A percentile compares a stretch with the other conserved stretches of the same genome.
Evolutionary conservation across 2,888 invertebrate genomes (phyloP).

Genomic region (Chouioia cunea): DNA sequence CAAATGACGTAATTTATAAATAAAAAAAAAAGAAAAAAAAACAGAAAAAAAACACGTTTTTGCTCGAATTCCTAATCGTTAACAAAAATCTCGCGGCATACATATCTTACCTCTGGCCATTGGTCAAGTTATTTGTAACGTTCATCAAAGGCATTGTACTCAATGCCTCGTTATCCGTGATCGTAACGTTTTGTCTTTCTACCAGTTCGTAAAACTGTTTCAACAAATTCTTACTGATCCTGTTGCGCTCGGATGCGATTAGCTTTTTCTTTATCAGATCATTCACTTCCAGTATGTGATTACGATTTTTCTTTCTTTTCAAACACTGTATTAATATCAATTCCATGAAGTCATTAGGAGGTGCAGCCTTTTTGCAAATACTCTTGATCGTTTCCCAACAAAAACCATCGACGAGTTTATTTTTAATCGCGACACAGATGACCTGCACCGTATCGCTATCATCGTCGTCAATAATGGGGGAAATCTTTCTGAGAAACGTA

Average conservation of each 20-base stretch:
- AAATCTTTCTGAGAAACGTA: conserved; percentile 32
- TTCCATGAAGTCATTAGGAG: conserved; percentile 36
- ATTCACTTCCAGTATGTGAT: conserved; percentile 50
- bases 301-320: conserved; percentile 28
- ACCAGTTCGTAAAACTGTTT: conserved; percentile 20
- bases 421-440: conserved; percentile 30
- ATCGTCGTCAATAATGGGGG: neutral
- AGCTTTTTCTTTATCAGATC: conserved; percentile 43
- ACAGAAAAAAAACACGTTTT: too few species aligned
- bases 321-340: conserved; percentile 51
- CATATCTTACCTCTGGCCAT: conserved; percentile 7
- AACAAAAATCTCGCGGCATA: too few species aligned
- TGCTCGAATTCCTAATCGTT: too few species aligned
- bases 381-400: conserved; percentile 49
- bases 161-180: neutral
- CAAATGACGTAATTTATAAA: too few species aligned
- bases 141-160: conserved; percentile 17
- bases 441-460: conserved; percentile 23
- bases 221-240: conserved; percentile 25
- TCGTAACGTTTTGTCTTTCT: neutral
- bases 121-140: conserved; percentile 3
- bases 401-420: conserved; percentile 41
- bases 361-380: conserved; percentile 41
- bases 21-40: too few species aligned
- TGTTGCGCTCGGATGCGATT: conserved; percentile 13